Conservation (phyloP, 2,888 invertebrate genomes). For the Orthosia cruda region DNA sequence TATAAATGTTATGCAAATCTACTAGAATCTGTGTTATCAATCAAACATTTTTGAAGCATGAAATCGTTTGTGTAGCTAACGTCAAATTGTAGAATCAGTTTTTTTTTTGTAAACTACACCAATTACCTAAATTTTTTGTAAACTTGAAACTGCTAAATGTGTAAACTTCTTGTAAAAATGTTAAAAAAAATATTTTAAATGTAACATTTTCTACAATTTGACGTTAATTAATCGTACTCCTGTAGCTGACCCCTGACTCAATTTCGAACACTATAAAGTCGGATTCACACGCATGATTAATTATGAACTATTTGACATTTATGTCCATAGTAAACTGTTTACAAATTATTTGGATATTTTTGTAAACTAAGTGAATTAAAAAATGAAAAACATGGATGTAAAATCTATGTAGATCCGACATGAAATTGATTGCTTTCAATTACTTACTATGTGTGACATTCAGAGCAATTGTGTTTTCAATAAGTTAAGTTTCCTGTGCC, state of each 20-base stretch:
- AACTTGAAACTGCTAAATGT: background rate
- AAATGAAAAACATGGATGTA: conserved; percentile 58
- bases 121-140: background rate
- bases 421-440: conserved; percentile 66
- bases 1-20: conserved; percentile 71
- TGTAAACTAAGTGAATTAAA: conserved; percentile 50
- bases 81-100: conserved; percentile 62
- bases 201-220: conserved; percentile 62
- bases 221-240: conserved; percentile 23
- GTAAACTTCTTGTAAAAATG: background rate
- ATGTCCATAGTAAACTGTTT: conserved; percentile 57
- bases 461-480: conserved; percentile 73
- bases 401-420: conserved; percentile 57
- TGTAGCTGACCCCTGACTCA: conserved; percentile 47
- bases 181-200: too few species aligned
- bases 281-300: conserved; percentile 53
- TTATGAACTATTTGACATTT: conserved; percentile 59
- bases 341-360: conserved; percentile 63
- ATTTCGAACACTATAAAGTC: conserved; percentile 55
- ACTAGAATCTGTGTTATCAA: conserved; percentile 66
- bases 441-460: conserved; percentile 69
- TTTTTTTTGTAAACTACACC: background rate
- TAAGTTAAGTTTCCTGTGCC: conserved; percentile 82
- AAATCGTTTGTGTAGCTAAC: conserved; percentile 20
- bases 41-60: conserved; percentile 61